Percentiles rank a stretch among this genome's conserved stretches.
Conservation (phyloP, 2,113 vertebrate genomes). For the Datnioides undecimradiatus region DNA sequence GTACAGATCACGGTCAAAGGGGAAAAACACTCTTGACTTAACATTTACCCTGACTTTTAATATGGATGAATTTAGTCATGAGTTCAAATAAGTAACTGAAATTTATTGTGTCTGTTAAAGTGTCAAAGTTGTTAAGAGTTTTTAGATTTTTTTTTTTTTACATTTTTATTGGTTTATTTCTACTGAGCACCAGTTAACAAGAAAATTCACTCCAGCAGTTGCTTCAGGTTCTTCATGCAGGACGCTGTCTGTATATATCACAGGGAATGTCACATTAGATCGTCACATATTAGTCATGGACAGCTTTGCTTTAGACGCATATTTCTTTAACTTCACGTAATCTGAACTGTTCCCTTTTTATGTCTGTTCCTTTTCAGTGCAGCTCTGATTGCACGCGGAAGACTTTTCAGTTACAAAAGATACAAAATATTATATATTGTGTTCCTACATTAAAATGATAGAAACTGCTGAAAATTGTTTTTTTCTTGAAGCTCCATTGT, state of each 20-base stretch:
- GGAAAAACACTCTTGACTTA: too few relatives aligned
- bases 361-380: background rate
- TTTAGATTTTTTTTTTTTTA: background rate
- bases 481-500: background rate
- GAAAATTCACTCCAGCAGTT: background rate
- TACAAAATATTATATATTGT: background rate
- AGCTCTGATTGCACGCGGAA: background rate
- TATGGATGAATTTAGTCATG: background rate
- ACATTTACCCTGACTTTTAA: background rate
- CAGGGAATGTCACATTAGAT: background rate
- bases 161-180: background rate
- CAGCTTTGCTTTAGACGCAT: background rate
- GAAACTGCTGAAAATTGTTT: too few relatives aligned
- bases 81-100: background rate
- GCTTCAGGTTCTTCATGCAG: background rate
- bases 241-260: background rate
- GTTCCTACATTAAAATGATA: background rate
- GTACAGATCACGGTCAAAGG: too few relatives aligned
- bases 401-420: background rate
- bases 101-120: background rate
- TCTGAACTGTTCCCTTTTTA: background rate
- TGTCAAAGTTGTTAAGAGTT: background rate
- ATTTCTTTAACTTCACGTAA: background rate
- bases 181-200: background rate
- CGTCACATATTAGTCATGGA: background rate